Evolutionary conservation across 2,888 invertebrate genomes (phyloP).

Genomic region (Alviniconcha strummeri): DNA sequence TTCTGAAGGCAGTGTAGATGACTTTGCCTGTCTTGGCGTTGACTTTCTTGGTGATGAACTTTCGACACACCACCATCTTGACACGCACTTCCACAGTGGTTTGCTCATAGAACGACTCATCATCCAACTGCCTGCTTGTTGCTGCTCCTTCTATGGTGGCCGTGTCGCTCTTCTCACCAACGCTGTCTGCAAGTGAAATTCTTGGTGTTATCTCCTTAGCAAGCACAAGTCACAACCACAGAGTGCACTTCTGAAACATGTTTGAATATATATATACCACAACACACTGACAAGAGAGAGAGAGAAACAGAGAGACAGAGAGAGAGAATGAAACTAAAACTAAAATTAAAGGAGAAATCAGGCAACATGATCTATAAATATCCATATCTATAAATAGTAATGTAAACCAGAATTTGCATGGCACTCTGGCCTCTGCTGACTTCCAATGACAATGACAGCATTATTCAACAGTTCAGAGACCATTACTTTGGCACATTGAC

Average conservation of each 20-base stretch:
- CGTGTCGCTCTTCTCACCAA: neutral
- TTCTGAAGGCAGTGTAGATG: slow-evolving; percentile 34
- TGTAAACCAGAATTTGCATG: neutral
- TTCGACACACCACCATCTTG: slow-evolving; percentile 42
- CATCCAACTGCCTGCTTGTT: neutral
- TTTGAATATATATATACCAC: neutral
- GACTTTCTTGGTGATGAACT: slow-evolving; percentile 36
- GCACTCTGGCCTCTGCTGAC: too few species aligned
- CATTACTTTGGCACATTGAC: neutral
- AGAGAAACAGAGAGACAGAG: neutral
- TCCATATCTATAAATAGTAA: neutral
- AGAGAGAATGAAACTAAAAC: neutral
- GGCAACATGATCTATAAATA: neutral
- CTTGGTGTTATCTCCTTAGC: neutral
- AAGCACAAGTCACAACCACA: neutral
- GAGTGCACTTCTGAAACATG: neutral
- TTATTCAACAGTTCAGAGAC: neutral
- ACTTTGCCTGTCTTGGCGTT: slow-evolving; percentile 35
- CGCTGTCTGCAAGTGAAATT: neutral
- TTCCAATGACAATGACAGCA: too few species aligned
- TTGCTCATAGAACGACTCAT: slow-evolving; percentile 30
- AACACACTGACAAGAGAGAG: neutral
- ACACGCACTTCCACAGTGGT: slow-evolving; percentile 40
- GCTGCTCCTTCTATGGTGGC: neutral
- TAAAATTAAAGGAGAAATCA: neutral